Conservation (phyloP, 2,797 vertebrate species). For the Psittacula derbiana region DNA sequence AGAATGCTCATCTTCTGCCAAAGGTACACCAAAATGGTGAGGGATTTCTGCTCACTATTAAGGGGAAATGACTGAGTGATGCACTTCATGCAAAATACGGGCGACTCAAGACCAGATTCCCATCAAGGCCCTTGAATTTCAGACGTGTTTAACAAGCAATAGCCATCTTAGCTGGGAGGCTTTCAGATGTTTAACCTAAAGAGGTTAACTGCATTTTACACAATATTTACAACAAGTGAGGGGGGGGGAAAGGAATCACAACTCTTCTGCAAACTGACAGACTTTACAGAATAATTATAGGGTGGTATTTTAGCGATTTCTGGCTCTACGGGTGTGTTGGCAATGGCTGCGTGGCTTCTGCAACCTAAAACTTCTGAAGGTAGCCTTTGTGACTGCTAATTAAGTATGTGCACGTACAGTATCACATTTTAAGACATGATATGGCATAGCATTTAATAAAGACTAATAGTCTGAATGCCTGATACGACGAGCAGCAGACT, state of each 20-base stretch:
- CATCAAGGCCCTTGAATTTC: background rate
- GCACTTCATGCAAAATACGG: fast-evolving
- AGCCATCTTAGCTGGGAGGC: background rate
- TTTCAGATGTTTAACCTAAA: background rate
- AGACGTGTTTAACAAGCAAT: background rate
- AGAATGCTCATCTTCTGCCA: background rate
- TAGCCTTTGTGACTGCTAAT: conserved; percentile 29
- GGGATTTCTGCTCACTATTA: background rate
- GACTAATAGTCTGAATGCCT: background rate
- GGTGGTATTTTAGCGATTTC: background rate
- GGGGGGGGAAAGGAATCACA: fast-evolving
- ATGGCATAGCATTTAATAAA: background rate
- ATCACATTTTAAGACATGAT: background rate
- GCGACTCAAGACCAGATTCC: background rate
- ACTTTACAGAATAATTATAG: background rate
- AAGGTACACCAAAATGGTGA: background rate
- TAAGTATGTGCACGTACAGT: background rate
- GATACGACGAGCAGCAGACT: background rate
- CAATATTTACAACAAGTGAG: background rate
- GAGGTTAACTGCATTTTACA: background rate
- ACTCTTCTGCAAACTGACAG: background rate
- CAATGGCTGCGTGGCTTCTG: background rate
- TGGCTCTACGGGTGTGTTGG: background rate
- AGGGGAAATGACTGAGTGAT: fast-evolving
- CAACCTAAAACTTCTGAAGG: background rate